Evolutionary conservation across 2,113 vertebrate species (phyloP).

Genomic region (Cyprinodon tularosa): DNA sequence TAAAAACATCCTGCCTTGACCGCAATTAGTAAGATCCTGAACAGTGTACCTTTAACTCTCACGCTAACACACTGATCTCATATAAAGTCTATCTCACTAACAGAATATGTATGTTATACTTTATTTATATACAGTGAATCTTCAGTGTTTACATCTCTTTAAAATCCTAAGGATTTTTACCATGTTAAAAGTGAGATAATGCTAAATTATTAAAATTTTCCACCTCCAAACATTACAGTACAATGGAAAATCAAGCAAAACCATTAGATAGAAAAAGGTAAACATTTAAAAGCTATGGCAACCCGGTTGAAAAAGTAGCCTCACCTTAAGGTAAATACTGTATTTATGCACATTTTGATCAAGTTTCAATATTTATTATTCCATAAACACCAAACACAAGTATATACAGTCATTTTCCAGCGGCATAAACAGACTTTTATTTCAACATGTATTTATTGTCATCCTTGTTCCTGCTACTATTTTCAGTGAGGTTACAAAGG

Average conservation of each 20-base stretch:
- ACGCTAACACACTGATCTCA: constrained; percentile 68
- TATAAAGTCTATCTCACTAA: constrained; percentile 32
- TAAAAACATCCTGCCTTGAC: constrained; percentile 66
- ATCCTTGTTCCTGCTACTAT: too few relatives aligned
- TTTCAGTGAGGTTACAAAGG: too few relatives aligned
- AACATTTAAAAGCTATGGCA: background rate
- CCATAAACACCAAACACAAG: too few relatives aligned
- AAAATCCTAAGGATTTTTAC: background rate
- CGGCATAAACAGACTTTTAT: too few relatives aligned
- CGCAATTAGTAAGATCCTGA: constrained; percentile 62
- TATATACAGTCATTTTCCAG: too few relatives aligned
- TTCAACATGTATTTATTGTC: too few relatives aligned
- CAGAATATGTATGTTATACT: background rate
- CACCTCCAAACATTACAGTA: background rate
- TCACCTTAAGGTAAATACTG: too few relatives aligned
- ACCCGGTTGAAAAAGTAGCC: too few relatives aligned
- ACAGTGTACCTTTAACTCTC: constrained; percentile 64
- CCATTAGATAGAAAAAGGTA: background rate
- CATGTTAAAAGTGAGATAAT: background rate
- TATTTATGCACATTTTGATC: too few relatives aligned
- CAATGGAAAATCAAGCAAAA: background rate
- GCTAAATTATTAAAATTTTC: background rate
- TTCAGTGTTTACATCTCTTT: background rate
- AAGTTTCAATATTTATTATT: too few relatives aligned
- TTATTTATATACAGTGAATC: background rate